Percentiles rank a stretch among this genome's conserved stretches.
Evolutionary conservation across 2,888 invertebrate species (phyloP).

Genomic region (Ernsta delagoae): DNA sequence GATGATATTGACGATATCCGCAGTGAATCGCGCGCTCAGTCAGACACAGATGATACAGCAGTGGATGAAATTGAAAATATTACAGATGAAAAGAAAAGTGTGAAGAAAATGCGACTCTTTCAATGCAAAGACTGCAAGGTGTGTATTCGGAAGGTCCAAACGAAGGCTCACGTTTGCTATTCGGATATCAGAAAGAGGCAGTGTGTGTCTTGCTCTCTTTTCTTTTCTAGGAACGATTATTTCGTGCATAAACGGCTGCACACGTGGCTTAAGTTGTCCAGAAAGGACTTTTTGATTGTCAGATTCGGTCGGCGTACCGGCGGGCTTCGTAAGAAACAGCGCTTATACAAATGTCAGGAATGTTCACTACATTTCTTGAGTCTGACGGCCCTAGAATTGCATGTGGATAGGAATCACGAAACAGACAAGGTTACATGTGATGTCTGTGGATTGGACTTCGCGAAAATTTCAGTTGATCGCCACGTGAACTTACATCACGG

Average conservation of each 20-base stretch:
- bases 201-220: slow-evolving; percentile 18
- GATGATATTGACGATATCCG: background rate
- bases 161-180: slow-evolving; percentile 21
- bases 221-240: slow-evolving; percentile 7
- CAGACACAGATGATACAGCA: background rate
- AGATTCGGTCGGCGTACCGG: slow-evolving; percentile 9
- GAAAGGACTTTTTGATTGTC: slow-evolving; percentile 19
- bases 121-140: slow-evolving; percentile 34
- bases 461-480: slow-evolving; percentile 3
- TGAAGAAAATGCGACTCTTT: slow-evolving; percentile 2
- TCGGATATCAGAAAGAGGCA: slow-evolving; percentile 31
- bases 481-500: slow-evolving; percentile 20
- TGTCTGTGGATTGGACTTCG: slow-evolving; percentile 9
- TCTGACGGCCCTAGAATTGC: slow-evolving; percentile 17
- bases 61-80: background rate
- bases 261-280: slow-evolving; percentile 6
- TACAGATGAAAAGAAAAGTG: background rate
- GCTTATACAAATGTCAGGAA: slow-evolving; percentile 15
- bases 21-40: background rate
- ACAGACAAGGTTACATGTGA: slow-evolving; percentile 1
- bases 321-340: background rate
- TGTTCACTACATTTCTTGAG: slow-evolving; percentile 29
- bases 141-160: slow-evolving; percentile 14
- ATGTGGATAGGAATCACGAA: slow-evolving; percentile 13
- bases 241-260: slow-evolving; percentile 11